Evolutionary conservation across 92 coral and sea anemone species (phyloP).

Genomic region (Palythoa caribaeorum): DNA sequence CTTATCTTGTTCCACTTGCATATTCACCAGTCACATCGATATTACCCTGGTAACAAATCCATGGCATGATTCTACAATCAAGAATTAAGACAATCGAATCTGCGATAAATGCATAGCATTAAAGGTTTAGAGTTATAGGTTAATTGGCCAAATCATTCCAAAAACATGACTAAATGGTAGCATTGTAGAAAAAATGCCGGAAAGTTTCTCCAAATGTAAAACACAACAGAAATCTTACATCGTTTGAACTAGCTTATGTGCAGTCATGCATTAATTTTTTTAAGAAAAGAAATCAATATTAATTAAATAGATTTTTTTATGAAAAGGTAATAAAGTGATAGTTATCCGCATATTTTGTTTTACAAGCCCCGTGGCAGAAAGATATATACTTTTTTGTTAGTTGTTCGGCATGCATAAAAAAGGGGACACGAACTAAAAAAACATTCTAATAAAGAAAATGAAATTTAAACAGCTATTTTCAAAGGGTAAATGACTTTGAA

Average conservation of each 20-base stretch:
- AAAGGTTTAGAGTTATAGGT: background rate
- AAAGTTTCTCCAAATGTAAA: background rate
- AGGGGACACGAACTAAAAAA: background rate
- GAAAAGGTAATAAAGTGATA: background rate
- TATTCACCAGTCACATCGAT: background rate
- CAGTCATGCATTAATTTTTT: slow-evolving; percentile 11
- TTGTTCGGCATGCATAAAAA: background rate
- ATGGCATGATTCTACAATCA: background rate
- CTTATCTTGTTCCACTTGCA: background rate
- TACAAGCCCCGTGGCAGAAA: background rate
- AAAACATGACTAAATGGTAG: background rate
- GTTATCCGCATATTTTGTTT: background rate
- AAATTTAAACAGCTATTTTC: too few species aligned
- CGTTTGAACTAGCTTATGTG: background rate
- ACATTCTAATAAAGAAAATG: too few species aligned
- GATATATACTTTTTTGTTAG: background rate
- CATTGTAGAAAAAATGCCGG: background rate
- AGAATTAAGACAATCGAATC: background rate
- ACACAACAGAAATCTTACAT: too few species aligned
- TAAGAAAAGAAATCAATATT: slow-evolving; percentile 1
- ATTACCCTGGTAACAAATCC: slow-evolving; percentile 31
- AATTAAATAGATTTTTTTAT: background rate
- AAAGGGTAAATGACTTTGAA: too few species aligned
- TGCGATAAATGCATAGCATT: background rate
- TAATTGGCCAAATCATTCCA: background rate